phyloP scores from a whole-genome alignment of 2,113 vertebrate genomes.

The Xiphias gladius region DNA sequence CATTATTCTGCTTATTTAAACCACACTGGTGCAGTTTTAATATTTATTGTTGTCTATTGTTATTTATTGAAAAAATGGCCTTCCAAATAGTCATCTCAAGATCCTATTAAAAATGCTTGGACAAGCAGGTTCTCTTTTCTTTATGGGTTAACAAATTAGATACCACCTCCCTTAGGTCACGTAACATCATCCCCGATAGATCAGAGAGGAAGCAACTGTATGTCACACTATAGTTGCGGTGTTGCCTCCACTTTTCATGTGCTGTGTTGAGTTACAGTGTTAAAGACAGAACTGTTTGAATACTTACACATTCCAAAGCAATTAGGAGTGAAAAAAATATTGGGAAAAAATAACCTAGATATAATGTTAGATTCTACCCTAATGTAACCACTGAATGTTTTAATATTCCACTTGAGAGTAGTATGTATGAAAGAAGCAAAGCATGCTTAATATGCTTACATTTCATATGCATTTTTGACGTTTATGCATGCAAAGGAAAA shows the following conservation, averaged over 20 bases:
- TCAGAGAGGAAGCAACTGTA: slow-evolving; percentile 30
- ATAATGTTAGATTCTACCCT: slow-evolving; percentile 35
- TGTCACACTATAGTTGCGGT: slow-evolving; percentile 26
- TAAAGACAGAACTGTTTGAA: slow-evolving; percentile 14
- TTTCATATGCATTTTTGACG: slow-evolving; percentile 66
- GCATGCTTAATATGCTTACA: slow-evolving; percentile 61
- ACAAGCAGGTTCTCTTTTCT: slow-evolving; percentile 50
- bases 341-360: slow-evolving; percentile 36
- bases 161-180: slow-evolving; percentile 43
- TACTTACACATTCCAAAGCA: slow-evolving; percentile 44
- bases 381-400: slow-evolving; percentile 54
- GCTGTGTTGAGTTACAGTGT: slow-evolving; percentile 9
- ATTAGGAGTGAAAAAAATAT: slow-evolving; percentile 47
- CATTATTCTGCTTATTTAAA: slow-evolving; percentile 41
- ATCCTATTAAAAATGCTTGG: slow-evolving; percentile 46
- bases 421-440: slow-evolving; percentile 58
- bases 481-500: slow-evolving; percentile 70
- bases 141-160: slow-evolving; percentile 52
- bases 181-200: slow-evolving; percentile 39
- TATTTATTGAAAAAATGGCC: slow-evolving; percentile 6
- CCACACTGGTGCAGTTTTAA: neutral
- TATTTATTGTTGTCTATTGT: slow-evolving; percentile 5
- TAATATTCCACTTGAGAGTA: slow-evolving; percentile 66
- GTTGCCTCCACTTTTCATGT: slow-evolving; percentile 19
- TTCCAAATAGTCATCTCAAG: slow-evolving; percentile 26